Base-by-base conservation (phyloP, 2,113 vertebrate species). In the Oncorhynchus clarkii region DNA sequence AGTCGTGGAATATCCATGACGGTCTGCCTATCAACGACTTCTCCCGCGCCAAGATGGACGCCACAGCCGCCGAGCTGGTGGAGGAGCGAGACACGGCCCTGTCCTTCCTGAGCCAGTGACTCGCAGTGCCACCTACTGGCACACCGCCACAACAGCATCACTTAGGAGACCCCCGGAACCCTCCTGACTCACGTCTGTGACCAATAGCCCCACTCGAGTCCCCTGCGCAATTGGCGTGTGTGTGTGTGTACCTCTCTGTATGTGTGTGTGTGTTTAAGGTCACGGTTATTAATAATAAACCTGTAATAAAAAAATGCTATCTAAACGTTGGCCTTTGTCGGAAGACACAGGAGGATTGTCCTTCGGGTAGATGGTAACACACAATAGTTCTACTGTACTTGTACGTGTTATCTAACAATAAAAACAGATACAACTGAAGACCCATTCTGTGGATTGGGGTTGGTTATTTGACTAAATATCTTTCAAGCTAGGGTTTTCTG, bases 31-130 rank as follows among this genome's bases (percentile, higher is more conserved):
- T 99, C 86, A 96, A 97, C 75, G 95, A 96, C 80, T 99, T 98
- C 85, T 99, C 97, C 54, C 93, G 95, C 48, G 95, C 93, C 82
- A 99, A 98, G 93, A 97, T 99, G 96, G 95, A 95, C 16, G 89
- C 90, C 86, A 99, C 97, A 3, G 94, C 97, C 0, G 94, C 95
- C n/a, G 97, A 99, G 88, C 90, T 99, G 82, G 76, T 93, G 77
- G 96, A 99, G 70, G 97, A 99, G 91, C 93, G 97, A 62, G 95
- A 98, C 89, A 96, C 94, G 0, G 97, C 97, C 26, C 78, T 97
- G 89, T 93, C 96, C 84, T 99, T 98, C 92, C 93, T 99, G 68
- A 90, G 93, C 65, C 94, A 93, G 79, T 99, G 96, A 99, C 96
- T 95, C 87, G 4, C 67, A 0, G 4, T 67, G 0, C 1, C 64